These are phyloP conservation scores for Amphipoea oculea DNA, from an alignment of 2,888 invertebrate species.

Conservation along the genomic window DNA sequence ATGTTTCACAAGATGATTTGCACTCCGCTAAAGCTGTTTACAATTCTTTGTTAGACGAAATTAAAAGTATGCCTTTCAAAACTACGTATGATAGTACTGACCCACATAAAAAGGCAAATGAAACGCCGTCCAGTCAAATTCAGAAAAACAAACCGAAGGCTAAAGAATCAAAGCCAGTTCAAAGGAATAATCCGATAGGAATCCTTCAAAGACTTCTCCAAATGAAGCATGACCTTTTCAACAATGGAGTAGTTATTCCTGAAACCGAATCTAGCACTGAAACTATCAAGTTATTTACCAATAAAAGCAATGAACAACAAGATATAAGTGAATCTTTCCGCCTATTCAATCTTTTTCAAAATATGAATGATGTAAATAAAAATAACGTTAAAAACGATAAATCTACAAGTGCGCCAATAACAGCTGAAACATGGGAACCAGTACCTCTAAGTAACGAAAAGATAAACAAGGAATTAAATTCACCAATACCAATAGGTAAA, in stretches of 20 bases:
- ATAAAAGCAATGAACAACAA: slow-evolving; percentile 15
- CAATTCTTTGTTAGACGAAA: slow-evolving; percentile 16
- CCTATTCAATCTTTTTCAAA: slow-evolving; percentile 10
- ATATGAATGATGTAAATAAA: slow-evolving; percentile 5
- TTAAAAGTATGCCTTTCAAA: slow-evolving; percentile 8
- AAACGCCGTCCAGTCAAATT: slow-evolving; percentile 10
- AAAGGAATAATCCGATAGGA: slow-evolving; percentile 8
- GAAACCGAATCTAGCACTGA: slow-evolving; percentile 4
- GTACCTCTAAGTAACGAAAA: not conserved
- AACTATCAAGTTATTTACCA: not conserved
- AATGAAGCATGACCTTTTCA: slow-evolving; percentile 32
- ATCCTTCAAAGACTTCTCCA: slow-evolving; percentile 29
- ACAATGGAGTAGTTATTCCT: slow-evolving; percentile 18
- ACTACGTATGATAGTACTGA: slow-evolving; percentile 1
- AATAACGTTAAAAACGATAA: not conserved
- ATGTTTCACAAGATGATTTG: slow-evolving; percentile 10
- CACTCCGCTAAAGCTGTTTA: not conserved
- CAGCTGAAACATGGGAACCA: slow-evolving; percentile 13
- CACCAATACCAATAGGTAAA: not conserved
- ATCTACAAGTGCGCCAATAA: slow-evolving; percentile 10
- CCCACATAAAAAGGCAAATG: slow-evolving; percentile 13
- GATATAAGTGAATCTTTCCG: slow-evolving; percentile 19
- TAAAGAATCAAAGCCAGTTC: not conserved
- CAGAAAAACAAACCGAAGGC: not conserved
- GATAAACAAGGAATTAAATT: slow-evolving; percentile 1